Evolutionary conservation across 2,888 invertebrate genomes (phyloP).

Genomic region (Dryomyza anilis): DNA sequence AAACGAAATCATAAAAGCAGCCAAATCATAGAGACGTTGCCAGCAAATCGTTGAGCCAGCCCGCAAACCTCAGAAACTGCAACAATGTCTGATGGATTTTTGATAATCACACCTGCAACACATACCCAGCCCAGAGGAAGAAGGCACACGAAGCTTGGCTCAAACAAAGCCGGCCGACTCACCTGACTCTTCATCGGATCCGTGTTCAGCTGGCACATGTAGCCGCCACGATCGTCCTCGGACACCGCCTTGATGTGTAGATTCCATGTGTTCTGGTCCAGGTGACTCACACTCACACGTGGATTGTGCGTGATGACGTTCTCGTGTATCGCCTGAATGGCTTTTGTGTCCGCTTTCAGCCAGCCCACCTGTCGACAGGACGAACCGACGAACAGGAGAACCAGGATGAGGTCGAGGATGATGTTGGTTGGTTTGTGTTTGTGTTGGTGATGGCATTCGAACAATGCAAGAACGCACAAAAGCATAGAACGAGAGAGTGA

Average conservation of each 20-base stretch:
- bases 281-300: slow-evolving; percentile 82
- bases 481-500: neutral
- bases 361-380: slow-evolving; percentile 75
- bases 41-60: neutral
- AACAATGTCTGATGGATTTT: neutral
- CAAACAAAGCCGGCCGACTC: slow-evolving; percentile 45
- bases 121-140: neutral
- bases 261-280: slow-evolving; percentile 87
- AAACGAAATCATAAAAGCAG: too few species aligned
- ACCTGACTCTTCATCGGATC: slow-evolving; percentile 95
- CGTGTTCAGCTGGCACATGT: slow-evolving; percentile 95
- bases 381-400: neutral
- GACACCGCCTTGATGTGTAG: slow-evolving; percentile 85
- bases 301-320: slow-evolving; percentile 92
- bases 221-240: slow-evolving; percentile 86
- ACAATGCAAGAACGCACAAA: slow-evolving; percentile 3
- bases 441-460: slow-evolving; percentile 1
- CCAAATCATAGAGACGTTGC: neutral
- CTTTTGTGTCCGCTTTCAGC: slow-evolving; percentile 92
- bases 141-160: neutral
- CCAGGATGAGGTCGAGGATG: neutral
- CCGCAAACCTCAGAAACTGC: neutral
- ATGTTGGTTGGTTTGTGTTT: neutral
- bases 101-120: neutral
- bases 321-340: slow-evolving; percentile 90